Conservation (phyloP, 2,888 invertebrate species). For the Oxystoma pomonae region DNA sequence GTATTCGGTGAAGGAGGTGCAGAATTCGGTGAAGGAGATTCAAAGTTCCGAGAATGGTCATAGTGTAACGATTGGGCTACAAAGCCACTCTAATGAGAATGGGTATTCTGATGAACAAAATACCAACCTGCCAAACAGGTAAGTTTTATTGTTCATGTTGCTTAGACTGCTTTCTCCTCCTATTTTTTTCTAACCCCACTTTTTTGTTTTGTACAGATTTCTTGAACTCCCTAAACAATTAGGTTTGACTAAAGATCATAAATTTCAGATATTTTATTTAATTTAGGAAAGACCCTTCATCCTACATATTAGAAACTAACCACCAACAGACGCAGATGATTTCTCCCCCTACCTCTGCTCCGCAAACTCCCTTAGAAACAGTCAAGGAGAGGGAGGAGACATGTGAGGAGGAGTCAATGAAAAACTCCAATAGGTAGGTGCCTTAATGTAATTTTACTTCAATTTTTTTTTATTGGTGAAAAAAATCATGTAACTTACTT, state of each 20-base stretch:
- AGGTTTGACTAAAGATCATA: too few species aligned
- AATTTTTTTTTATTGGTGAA: background rate
- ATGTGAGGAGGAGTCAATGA: background rate
- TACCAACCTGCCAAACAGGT: too few species aligned
- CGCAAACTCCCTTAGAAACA: slow-evolving; percentile 37
- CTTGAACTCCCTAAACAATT: too few species aligned
- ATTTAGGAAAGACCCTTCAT: background rate
- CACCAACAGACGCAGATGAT: slow-evolving; percentile 13
- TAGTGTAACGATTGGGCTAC: slow-evolving; percentile 62
- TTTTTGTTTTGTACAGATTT: too few species aligned
- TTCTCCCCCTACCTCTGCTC: slow-evolving; percentile 26
- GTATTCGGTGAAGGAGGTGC: slow-evolving; percentile 25
- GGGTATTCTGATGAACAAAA: too few species aligned
- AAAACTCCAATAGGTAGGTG: background rate
- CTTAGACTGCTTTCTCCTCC: too few species aligned
- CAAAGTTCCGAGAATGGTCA: slow-evolving; percentile 68
- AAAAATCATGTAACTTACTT: background rate
- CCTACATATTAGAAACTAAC: background rate
- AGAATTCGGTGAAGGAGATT: slow-evolving; percentile 32
- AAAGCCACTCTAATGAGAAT: slow-evolving; percentile 68
- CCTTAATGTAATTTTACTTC: background rate
- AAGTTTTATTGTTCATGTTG: too few species aligned
- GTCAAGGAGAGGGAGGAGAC: slow-evolving; percentile 24
- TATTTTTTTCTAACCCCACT: too few species aligned
- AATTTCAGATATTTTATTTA: too few species aligned